Base-by-base conservation (phyloP, 2,888 invertebrate genomes). In the Taenaris catops region DNA sequence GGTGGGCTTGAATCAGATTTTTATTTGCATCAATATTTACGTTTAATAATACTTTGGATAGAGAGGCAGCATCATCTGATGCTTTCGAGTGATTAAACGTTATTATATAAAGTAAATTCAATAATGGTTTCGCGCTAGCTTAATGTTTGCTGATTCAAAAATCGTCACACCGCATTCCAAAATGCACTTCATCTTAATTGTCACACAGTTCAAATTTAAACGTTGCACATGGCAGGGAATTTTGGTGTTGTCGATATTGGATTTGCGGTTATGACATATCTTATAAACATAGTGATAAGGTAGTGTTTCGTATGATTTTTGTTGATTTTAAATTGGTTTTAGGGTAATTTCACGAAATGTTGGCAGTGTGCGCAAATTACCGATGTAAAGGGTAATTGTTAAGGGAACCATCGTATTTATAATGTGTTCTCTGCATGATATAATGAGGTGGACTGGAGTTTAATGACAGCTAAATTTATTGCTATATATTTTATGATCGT, bases 71-170 rank as follows among this genome's bases (percentile, higher is more conserved):
- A 68, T 69, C 71, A 66, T 54, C 63, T 69, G 80, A 81, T 84
- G 76, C 70, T 79, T 80, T 79, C 74, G 53, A 72, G 71, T 73
- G 80, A 86, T 86, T 84, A 86, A 84, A 70, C 78, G 79, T 80
- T 84, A 86, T 84, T 84, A 84, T 83, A 79, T 83, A 80, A 84
- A 83, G 83, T 83, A 83, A 86, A 86, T 86, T 86, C 84, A 86
- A 84, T 86, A 86, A 84, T 84, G 71, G 79, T 63, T 63, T 60
- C 63, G 64, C 73, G 70, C 71, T 73, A 76, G 74, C 68, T 64
- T 64, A 68, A 69, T 83, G 74, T 83, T 83, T 83, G 63, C 75
- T 64, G 75, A 79, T 76, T 62, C 49, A 43, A 49, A 55, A 53
- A 9, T 9, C 48, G 28, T 4, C 2, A n/a, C 8, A 10, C 9